Evolutionary conservation across 1,140 invertebrate genomes (phyloP), one percentile per base, ranked within the genome.

Genomic region (Protaetia brevitarsis): DNA sequence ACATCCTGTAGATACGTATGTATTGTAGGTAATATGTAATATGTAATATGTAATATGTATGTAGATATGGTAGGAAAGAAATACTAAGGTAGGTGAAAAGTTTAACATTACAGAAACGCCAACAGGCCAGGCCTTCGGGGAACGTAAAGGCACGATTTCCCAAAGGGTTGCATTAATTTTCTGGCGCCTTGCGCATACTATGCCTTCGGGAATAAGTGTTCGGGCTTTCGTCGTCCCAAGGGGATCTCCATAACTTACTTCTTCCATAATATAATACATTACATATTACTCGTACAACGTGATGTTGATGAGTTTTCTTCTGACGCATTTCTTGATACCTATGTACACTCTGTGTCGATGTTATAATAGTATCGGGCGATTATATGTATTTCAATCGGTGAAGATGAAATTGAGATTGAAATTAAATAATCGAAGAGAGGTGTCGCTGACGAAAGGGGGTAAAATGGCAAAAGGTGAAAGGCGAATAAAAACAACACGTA

Each of bases 151-250:
- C 75, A 82, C 83, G 83, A 85, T 84, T 85, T 85, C 84, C 84
- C 81, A 73, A 68, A 82, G 81, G 84, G 78, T 79, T 81, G 80
- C 84, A 84, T 86, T 86, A 86, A 86, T 86, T 86, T 86, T 86
- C 84, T 85, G 83, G 83, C 84, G 85, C 84, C 84, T 85, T 85
- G 85, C n/a, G 84, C 85, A 85, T 85, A 86, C 78, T 84, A 81
- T 83, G 80, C 84, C 78, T 84, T 66, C 71, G 84, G 81, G 85
- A 79, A 76, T 74, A 66, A 62, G 57, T 68, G 70, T 68, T 75
- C 73, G 66, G 64, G 70, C 68, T 66, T 68, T 68, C 66, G 67
- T 64, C 69, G 30, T 70, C 73, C 66, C 72, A 30, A 57, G 72
- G 72, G 69, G 67, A 63, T 63, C 69, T 70, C 73, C 73, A 74